Evolutionary conservation across 2,113 vertebrate genomes (phyloP).

Genomic region (Lota lota): DNA sequence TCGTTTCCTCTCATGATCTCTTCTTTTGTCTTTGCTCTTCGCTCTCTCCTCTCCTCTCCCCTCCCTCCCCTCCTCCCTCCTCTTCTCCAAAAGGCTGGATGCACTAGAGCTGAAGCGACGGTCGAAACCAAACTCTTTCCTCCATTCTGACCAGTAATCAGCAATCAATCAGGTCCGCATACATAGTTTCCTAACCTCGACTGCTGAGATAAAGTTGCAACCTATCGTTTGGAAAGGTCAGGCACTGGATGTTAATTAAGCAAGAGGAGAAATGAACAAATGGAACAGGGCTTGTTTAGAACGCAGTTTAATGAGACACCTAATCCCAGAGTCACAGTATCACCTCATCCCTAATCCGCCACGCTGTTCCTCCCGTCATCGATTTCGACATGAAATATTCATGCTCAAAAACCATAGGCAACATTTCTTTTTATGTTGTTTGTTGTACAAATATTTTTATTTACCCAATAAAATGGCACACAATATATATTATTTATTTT

Average conservation of each 20-base stretch:
- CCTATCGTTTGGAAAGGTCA: constrained; percentile 78
- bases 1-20: no score
- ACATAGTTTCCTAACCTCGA: constrained; percentile 77
- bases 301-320: constrained; percentile 70
- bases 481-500: no score
- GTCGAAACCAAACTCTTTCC: constrained; percentile 27
- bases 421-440: no score
- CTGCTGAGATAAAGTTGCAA: constrained; percentile 80
- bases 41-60: not conserved
- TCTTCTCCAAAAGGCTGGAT: not conserved
- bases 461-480: no score
- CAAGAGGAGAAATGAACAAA: constrained; percentile 83
- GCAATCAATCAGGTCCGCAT: constrained; percentile 75
- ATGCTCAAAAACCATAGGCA: no score
- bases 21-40: not conserved
- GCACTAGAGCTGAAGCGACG: not conserved
- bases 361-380: no score
- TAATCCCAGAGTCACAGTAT: constrained; percentile 56
- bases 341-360: not conserved
- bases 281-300: no score
- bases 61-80: not conserved
- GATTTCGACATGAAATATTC: no score
- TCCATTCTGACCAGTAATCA: constrained; percentile 53
- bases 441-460: no score
- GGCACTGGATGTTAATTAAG: constrained; percentile 86